Base-by-base conservation (phyloP, 2,888 invertebrate genomes). In the Azorinus chamasolen region DNA sequence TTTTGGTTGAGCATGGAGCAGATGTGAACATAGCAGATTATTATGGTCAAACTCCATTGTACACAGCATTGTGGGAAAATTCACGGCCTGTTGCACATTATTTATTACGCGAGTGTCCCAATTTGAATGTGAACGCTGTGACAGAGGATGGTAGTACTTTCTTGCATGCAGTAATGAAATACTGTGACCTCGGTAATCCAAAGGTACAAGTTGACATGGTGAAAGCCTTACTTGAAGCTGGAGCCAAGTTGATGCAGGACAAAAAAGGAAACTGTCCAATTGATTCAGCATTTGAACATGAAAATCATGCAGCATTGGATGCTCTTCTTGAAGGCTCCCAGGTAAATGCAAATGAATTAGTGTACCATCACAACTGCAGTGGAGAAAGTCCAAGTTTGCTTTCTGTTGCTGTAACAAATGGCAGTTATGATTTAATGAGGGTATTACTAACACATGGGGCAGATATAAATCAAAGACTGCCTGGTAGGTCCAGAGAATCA, bases 41-140 rank as follows among this genome's bases (percentile, higher is more conserved):
- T 25, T 73, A 76, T 12, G 87, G 88, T 1, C 83, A 85, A 65
- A 80, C 85, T 0, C 84, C 89, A 2, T 71, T 90, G 10, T 86
- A 80, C 61, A 79, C 84, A 16, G 87, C 89, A 14, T 55, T 88
- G 6, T 27, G 70, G 50, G 71, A 77, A 53, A 66, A 68, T 46
- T 65, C 82, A 8, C n/a, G 66, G 25, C 37, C 80, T 6, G 77
- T 82, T 18, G 85, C 85, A 8, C 54, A 53, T 59, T 86, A 68
- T 65, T 61, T 86, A 16, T 32, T 88, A 20, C 57, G 45, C 10
- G 72, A 83, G 25, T 79, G 79, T 37, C 32, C 25, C 3, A 54
- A 46, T 10, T 63, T 68, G 22, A 75, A 76, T 57, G 24, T 74
- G 0, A 73, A 74, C 22, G 48, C 59, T 10, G 20, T 57, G 16